A percentile compares a stretch with the other conserved stretches of the same genome.
Evolutionary conservation across 2,113 vertebrate species (phyloP).

Genomic region (Triplophysa tibetana): DNA sequence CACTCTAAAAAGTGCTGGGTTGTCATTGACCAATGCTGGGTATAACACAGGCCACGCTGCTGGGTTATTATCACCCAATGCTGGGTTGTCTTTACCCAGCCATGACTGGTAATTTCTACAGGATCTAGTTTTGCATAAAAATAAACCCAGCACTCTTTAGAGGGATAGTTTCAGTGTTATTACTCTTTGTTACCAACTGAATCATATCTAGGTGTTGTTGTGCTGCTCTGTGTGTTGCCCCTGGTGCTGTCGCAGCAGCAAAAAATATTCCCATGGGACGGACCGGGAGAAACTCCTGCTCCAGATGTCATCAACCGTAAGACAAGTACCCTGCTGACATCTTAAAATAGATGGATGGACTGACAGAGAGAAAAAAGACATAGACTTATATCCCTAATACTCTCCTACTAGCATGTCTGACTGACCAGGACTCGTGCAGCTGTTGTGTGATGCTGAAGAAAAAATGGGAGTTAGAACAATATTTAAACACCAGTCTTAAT

Average conservation of each 20-base stretch:
- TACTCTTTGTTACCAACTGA: neutral
- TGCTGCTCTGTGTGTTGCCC: constrained; percentile 26
- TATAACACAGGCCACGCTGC: too few species aligned
- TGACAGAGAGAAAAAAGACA: neutral
- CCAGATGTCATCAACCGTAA: constrained; percentile 28
- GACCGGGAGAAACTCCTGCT: neutral
- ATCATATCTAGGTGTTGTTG: neutral
- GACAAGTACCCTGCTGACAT: neutral
- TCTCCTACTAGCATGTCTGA: constrained; percentile 43
- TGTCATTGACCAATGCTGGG: too few species aligned
- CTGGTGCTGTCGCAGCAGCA: constrained; percentile 8
- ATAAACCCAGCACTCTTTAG: too few species aligned
- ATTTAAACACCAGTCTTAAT: constrained; percentile 44
- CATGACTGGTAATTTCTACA: too few species aligned
- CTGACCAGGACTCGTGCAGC: constrained; percentile 45
- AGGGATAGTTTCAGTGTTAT: neutral
- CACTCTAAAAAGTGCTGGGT: too few species aligned
- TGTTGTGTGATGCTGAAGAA: constrained; percentile 53
- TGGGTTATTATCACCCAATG: too few species aligned
- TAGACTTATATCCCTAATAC: neutral
- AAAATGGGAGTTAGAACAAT: constrained; percentile 33
- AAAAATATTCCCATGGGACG: neutral
- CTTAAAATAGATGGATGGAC: neutral
- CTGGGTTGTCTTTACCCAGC: too few species aligned
- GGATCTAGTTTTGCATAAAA: too few species aligned